Evolutionary conservation across 2,888 invertebrate species (phyloP).

Genomic region (Cinara cedri): DNA sequence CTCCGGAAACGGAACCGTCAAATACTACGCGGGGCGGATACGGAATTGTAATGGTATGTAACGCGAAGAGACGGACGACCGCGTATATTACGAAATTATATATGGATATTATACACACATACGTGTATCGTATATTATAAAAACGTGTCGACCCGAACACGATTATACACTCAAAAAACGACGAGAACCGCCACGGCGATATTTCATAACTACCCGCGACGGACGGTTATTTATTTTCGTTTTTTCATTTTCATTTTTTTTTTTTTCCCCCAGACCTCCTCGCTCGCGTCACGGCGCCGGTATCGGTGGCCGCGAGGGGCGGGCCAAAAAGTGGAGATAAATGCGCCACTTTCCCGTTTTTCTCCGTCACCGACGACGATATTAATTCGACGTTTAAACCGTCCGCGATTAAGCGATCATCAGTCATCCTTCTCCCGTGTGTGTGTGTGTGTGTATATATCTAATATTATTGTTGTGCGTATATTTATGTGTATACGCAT

Average conservation of each 20-base stretch:
- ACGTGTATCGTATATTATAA: too few relatives aligned
- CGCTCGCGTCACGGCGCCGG: too few relatives aligned
- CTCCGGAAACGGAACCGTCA: too few relatives aligned
- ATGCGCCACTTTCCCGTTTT: conserved; percentile 27
- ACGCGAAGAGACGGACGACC: too few relatives aligned
- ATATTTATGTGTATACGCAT: too few relatives aligned
- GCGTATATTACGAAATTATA: background rate
- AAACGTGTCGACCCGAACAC: conserved; percentile 27
- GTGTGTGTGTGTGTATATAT: too few relatives aligned
- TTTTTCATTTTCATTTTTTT: background rate
- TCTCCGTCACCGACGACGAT: conserved; percentile 9
- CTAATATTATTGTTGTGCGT: too few relatives aligned
- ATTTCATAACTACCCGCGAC: conserved; percentile 5
- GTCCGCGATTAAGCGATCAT: conserved; percentile 48
- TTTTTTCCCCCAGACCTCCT: too few relatives aligned
- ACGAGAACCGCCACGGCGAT: conserved; percentile 30
- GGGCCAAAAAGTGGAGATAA: conserved; percentile 32
- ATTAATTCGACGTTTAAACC: conserved; percentile 41
- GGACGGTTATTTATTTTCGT: conserved; percentile 25
- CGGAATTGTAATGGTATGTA: too few relatives aligned
- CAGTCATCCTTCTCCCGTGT: conserved; percentile 20
- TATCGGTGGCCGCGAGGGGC: background rate
- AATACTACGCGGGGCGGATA: too few relatives aligned
- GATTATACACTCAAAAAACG: conserved; percentile 51
- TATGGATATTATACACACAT: background rate